phyloP scores from a whole-genome alignment of 2,888 invertebrate genomes.

The Acronicta alni region DNA sequence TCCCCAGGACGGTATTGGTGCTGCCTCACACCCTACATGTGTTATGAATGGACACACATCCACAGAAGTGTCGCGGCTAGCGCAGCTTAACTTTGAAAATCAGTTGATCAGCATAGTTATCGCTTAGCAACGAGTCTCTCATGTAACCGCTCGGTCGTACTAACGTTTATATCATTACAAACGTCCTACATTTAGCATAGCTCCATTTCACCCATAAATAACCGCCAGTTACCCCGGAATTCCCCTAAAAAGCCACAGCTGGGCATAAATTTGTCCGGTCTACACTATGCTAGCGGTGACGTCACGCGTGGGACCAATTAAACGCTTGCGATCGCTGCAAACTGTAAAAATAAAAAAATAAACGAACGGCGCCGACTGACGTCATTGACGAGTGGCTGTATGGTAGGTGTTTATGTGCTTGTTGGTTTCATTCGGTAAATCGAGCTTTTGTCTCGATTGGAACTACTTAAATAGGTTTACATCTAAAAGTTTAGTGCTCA shows the following conservation, averaged over 20 bases:
- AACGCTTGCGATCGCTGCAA: constrained; percentile 30
- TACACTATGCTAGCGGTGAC: constrained; percentile 27
- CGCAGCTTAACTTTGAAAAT: no score
- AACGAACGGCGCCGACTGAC: constrained; percentile 34
- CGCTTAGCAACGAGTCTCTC: no score
- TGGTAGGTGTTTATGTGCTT: not conserved
- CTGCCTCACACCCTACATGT: no score
- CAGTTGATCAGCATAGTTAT: no score
- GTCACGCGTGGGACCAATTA: constrained; percentile 43
- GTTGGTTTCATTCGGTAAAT: not conserved
- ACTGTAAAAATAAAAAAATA: constrained; percentile 24
- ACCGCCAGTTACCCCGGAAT: constrained; percentile 16
- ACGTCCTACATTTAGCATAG: constrained; percentile 12
- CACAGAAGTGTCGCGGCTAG: no score
- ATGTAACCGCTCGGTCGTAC: not conserved
- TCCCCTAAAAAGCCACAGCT: constrained; percentile 20
- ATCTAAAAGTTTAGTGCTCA: no score
- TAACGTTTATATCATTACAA: not conserved
- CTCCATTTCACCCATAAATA: constrained; percentile 15
- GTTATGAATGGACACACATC: no score
- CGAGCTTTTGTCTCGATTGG: no score
- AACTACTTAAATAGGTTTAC: no score
- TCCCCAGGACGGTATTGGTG: no score
- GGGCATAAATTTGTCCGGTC: constrained; percentile 44
- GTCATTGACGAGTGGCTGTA: constrained; percentile 29